Evolutionary conservation across 2,797 vertebrate genomes (phyloP).

Genomic region (Crax fasciolata): DNA sequence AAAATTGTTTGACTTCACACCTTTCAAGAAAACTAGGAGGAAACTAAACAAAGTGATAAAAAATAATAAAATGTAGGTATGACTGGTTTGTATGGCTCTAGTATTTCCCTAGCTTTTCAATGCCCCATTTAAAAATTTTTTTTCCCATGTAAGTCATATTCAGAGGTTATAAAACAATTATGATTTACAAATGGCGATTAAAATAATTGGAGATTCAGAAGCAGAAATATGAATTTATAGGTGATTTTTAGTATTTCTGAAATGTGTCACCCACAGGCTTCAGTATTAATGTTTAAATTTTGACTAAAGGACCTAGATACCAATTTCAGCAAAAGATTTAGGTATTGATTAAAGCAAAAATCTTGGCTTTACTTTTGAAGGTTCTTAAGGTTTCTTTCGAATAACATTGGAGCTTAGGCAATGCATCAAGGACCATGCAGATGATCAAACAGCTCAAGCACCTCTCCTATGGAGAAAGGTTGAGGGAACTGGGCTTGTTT

Average conservation of each 20-base stretch:
- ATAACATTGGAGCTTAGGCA: not conserved
- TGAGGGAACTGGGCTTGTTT: too few relatives aligned
- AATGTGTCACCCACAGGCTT: not conserved
- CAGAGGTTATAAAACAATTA: not conserved
- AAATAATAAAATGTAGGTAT: not conserved
- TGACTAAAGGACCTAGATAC: not conserved
- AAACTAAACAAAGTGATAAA: not conserved
- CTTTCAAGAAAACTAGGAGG: not conserved
- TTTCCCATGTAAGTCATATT: not conserved
- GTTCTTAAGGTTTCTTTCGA: not conserved
- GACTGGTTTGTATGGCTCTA: not conserved
- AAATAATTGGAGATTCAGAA: not conserved
- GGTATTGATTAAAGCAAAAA: not conserved
- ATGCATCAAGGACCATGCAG: not conserved
- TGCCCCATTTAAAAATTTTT: not conserved
- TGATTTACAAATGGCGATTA: not conserved
- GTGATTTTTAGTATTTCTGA: not conserved
- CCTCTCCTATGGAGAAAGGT: too few relatives aligned
- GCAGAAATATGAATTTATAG: not conserved
- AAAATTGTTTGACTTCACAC: not conserved
- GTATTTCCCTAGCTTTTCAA: slow-evolving; percentile 2
- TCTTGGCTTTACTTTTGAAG: not conserved
- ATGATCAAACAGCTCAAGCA: too few relatives aligned
- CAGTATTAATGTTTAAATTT: not conserved
- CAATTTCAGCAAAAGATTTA: not conserved